Evolutionary conservation across 2,113 vertebrate genomes (phyloP).

Genomic region (Nymphicus hollandicus): DNA sequence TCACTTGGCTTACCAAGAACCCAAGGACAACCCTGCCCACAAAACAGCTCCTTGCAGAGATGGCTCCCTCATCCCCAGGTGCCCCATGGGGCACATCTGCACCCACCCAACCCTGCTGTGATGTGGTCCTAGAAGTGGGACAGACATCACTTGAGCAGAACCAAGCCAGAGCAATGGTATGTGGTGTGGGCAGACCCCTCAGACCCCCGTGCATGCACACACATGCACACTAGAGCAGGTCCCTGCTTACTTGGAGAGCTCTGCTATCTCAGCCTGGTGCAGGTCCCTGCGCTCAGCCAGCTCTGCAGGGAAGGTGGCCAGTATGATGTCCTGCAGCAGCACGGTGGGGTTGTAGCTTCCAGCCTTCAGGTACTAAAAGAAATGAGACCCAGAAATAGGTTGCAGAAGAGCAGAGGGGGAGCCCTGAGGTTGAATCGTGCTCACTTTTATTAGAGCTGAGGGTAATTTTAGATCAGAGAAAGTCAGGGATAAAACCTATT

Average conservation of each 20-base stretch:
- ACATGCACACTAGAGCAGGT: no score
- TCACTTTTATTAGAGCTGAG: background rate
- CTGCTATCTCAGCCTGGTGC: constrained; percentile 83
- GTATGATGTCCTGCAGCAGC: constrained; percentile 82
- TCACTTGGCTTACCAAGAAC: background rate
- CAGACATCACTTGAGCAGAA: background rate
- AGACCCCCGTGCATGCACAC: background rate
- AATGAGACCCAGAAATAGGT: background rate
- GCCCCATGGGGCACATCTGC: rapidly evolving
- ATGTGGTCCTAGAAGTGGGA: background rate
- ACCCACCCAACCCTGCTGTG: background rate
- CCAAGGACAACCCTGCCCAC: background rate
- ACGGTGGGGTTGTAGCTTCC: constrained; percentile 82
- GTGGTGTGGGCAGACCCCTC: background rate
- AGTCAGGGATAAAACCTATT: background rate
- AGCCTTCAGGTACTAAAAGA: constrained; percentile 83
- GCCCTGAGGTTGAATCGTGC: background rate
- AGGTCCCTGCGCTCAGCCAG: constrained; percentile 81
- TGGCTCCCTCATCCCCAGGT: background rate
- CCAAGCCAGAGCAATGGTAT: background rate
- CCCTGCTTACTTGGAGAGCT: constrained; percentile 85
- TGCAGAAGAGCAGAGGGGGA: background rate
- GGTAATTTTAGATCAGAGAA: constrained; percentile 1
- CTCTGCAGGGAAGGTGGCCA: constrained; percentile 75
- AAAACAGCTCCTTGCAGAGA: background rate